Percentiles rank a stretch among this genome's conserved stretches.
These are phyloP conservation scores for Lophius americanus DNA, from an alignment of 2,797 vertebrate species.

Conservation along the genomic window DNA sequence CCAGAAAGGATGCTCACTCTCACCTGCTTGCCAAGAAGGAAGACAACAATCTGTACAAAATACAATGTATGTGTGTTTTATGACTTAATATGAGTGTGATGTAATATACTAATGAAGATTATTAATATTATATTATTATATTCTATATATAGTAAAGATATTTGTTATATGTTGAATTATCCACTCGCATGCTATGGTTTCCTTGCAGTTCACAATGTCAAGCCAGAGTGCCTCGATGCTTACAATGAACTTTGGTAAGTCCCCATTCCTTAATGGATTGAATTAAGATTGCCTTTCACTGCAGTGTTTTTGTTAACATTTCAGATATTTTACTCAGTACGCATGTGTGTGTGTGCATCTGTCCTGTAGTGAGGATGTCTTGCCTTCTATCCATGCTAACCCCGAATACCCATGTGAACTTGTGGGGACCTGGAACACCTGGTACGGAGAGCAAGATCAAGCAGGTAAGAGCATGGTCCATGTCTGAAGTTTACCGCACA, in stretches of 20 bases:
- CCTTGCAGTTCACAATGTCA: constrained; percentile 97
- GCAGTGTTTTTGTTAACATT: constrained; percentile 6
- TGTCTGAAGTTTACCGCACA: background rate
- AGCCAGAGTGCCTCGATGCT: constrained; percentile 94
- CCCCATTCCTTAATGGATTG: background rate
- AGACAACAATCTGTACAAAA: constrained; percentile 95
- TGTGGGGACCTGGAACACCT: constrained; percentile 99
- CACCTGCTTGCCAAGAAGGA: constrained; percentile 96
- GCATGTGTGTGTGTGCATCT: constrained; percentile 8
- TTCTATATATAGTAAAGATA: constrained; percentile 8
- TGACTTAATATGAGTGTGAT: background rate
- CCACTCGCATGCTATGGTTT: constrained; percentile 30
- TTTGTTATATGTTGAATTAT: constrained; percentile 7
- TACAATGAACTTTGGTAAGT: constrained; percentile 98
- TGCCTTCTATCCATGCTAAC: constrained; percentile 90
- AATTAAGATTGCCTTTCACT: background rate
- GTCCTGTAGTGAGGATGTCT: constrained; percentile 86
- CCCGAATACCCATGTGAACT: constrained; percentile 94
- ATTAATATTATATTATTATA: constrained; percentile 12
- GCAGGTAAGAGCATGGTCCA: constrained; percentile 85
- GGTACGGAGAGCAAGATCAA: constrained; percentile 99
- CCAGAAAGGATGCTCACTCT: constrained; percentile 96
- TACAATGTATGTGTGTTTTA: constrained; percentile 87
- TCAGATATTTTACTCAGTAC: background rate
- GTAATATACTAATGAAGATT: background rate